A percentile compares a stretch with the other conserved stretches of the same genome.
These are phyloP conservation scores for Triplophysa siluroides DNA, from an alignment of 2,113 vertebrate species.

Conservation along the genomic window DNA sequence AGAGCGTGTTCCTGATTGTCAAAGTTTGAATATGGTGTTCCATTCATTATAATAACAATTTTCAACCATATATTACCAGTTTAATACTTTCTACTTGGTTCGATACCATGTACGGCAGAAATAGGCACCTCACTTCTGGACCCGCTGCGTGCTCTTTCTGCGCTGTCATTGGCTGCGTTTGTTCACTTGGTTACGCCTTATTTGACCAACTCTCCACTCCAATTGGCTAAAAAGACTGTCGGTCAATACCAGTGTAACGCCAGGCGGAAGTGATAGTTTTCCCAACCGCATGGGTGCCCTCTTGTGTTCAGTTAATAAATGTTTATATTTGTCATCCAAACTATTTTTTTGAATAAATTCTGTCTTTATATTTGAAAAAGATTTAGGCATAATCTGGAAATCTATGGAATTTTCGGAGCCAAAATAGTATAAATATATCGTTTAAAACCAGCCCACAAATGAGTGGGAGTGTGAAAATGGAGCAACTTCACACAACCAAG, in stretches of 20 bases:
- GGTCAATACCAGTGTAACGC: slow-evolving; percentile 36
- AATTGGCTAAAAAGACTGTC: slow-evolving; percentile 30
- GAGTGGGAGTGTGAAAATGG: slow-evolving; percentile 96
- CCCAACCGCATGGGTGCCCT: not conserved
- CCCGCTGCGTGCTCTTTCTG: slow-evolving; percentile 47
- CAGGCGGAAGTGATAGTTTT: not conserved
- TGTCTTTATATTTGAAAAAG: too few relatives aligned
- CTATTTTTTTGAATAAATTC: too few relatives aligned
- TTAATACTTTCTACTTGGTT: slow-evolving; percentile 65
- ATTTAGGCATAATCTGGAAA: too few relatives aligned
- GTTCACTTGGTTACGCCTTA: slow-evolving; percentile 44
- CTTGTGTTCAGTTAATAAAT: not conserved
- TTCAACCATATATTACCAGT: slow-evolving; percentile 55
- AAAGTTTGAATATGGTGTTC: slow-evolving; percentile 76
- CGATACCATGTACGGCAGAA: slow-evolving; percentile 63
- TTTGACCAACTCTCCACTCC: not conserved
- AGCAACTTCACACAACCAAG: slow-evolving; percentile 95
- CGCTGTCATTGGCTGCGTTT: slow-evolving; percentile 58
- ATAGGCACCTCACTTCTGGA: slow-evolving; percentile 39
- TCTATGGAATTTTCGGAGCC: too few relatives aligned
- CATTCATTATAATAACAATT: slow-evolving; percentile 80
- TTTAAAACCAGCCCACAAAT: slow-evolving; percentile 96
- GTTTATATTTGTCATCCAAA: not conserved
- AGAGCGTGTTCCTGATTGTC: slow-evolving; percentile 88
- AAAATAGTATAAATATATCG: too few relatives aligned